Base-by-base conservation (phyloP, 2,888 invertebrate genomes). In the Malacosoma neustria region DNA sequence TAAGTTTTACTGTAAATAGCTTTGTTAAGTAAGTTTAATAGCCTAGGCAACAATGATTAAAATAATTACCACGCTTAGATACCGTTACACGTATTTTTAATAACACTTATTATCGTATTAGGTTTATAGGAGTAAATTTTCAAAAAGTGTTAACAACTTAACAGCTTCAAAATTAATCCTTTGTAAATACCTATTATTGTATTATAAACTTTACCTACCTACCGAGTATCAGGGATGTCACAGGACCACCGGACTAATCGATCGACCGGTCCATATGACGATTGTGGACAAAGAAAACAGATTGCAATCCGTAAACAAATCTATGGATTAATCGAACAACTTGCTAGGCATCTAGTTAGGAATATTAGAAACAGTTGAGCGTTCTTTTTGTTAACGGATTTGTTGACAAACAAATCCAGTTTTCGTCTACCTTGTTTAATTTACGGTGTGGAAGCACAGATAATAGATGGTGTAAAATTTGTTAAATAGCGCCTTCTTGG, bases 281-380 rank as follows among this genome's bases (percentile, higher is more conserved):
- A 52, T 54, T 46, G 38, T 62, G 76, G 79, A 84, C 82, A 84
- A 84, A 84, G 82, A 77, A 80, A 76, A 72, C 73, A 63, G 71
- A 75, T 77, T 70, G 71, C 61, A 65, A 75, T 74, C 67, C 51
- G 7, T 30, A 45, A 45, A 71, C 53, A 32, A 11, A 50, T 72
- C 54, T 42, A 4, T 4, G 47, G 43, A 63, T 51, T 13, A 41
- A 42, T 57, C 41, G 36, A 37, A 35, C 39, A 44, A 40, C 39
- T 30, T 13, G 14, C 4, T 14, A 22, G 37, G 33, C 32, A 35
- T 32, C 57, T 66, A n/a, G n/a, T n/a, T n/a, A n/a, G n/a, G n/a
- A n/a, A n/a, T n/a, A n/a, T n/a, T n/a, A n/a, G n/a, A n/a, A n/a
- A n/a, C n/a, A n/a, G n/a, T n/a, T n/a, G n/a, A n/a, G n/a, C n/a